Base-by-base conservation (phyloP, 92 coral and sea anemone species). In the Muricea muricata region DNA sequence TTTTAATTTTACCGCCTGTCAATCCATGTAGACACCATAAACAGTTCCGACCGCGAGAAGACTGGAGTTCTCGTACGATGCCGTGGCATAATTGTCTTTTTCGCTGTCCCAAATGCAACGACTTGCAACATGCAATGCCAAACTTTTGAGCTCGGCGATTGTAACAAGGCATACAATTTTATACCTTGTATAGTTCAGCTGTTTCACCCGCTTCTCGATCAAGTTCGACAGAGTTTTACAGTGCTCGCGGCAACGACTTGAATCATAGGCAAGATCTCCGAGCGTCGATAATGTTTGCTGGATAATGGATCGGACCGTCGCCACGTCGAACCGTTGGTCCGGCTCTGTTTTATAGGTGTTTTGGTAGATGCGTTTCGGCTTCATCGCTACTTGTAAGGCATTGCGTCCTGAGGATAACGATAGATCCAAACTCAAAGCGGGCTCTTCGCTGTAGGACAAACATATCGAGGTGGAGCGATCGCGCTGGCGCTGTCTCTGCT, bases 71-170 rank as follows among this genome's bases (percentile, higher is more conserved):
- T 92, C 82, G 79, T 89, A 87, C 46, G 87, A 92, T 41, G 91
- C 99, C 0, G 94, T 90, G 9, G 93, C 94, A 87, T 92, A 97
- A 61, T 76, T 92, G 52, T 97, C 99, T 18, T 78, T 76, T 12
- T 97, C 98, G 5, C 87, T 77, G 84, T 94, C 92, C 99, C 99
- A 97, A 33, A 97, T 86, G 35, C 96, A 92, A 34, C 99, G 93
- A 84, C 97, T 97, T 1, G 97, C 98, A n/a, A 97, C 90, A 34
- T 94, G 82, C 8, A 92, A 48, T 7, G 91, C 84, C 67, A 92
- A 97, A 10, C 97, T 98, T 71, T 57, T 86, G 67, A 92, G 9
- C 57, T 97, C 93, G 4, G 98, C 99, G 15, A 97, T 97, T 14
- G 94, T 90, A 40, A 97, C 98, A 1, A 97, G 75, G 63, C 98